phyloP scores from a whole-genome alignment of 2,797 vertebrate species.

The Channallabes apus region DNA sequence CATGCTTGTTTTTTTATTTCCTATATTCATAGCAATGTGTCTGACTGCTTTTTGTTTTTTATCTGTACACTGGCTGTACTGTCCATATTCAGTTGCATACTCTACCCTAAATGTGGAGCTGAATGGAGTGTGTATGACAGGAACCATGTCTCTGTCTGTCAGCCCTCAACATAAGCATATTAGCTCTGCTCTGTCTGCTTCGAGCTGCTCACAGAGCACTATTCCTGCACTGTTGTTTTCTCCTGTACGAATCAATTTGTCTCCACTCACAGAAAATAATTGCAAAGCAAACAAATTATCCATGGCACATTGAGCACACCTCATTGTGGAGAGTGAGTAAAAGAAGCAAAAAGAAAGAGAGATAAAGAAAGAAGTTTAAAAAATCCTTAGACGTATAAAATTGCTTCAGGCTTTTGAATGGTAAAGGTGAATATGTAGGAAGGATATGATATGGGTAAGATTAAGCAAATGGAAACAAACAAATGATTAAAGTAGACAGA shows the following conservation, averaged over 20 bases:
- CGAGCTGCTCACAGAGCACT: conserved; percentile 47
- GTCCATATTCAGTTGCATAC: conserved; percentile 13
- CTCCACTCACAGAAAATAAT: conserved; percentile 96
- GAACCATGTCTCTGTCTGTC: conserved; percentile 58
- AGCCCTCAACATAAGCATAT: conserved; percentile 67
- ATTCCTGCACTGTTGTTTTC: conserved; percentile 78
- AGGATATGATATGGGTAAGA: neutral
- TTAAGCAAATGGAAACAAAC: neutral
- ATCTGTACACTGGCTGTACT: neutral
- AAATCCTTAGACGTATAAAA: conserved; percentile 22
- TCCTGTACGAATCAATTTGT: conserved; percentile 91
- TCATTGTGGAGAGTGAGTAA: conserved; percentile 71
- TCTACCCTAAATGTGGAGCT: conserved; percentile 3
- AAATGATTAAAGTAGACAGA: neutral
- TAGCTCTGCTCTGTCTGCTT: conserved; percentile 65
- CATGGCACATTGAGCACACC: conserved; percentile 85
- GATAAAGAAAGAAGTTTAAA: conserved; percentile 34
- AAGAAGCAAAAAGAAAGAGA: conserved; percentile 62
- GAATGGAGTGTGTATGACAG: conserved; percentile 45
- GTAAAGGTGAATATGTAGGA: neutral
- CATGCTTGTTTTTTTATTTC: neutral
- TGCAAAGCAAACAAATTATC: conserved; percentile 97
- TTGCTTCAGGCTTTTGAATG: neutral
- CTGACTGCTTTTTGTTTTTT: neutral
- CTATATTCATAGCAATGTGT: neutral